Conservation (phyloP, 2,113 vertebrate species). For the Pimephales promelas region DNA sequence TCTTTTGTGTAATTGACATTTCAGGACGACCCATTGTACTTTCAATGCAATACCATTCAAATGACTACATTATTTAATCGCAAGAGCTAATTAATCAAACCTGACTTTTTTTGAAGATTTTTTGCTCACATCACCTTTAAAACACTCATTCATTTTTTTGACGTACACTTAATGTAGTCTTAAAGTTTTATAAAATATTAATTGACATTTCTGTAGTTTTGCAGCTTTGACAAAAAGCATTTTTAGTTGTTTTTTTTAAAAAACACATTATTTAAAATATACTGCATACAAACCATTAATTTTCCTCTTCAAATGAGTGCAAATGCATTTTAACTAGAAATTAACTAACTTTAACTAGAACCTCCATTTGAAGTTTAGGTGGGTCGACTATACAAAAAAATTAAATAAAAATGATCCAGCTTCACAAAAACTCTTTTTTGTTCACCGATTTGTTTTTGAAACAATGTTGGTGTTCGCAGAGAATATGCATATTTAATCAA, state of each 20-base stretch:
- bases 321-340: no score
- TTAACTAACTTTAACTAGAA: no score
- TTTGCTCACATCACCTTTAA: background rate
- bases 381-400: no score
- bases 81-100: background rate
- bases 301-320: no score
- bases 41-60: background rate
- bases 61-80: background rate
- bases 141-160: background rate
- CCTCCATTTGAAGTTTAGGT: no score
- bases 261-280: no score
- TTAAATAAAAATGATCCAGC: no score
- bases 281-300: no score
- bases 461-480: background rate
- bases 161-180: background rate
- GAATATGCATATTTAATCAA: background rate
- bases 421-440: no score
- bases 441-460: background rate
- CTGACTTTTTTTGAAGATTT: background rate
- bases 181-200: background rate
- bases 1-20: background rate
- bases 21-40: background rate
- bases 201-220: no score
- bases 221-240: no score
- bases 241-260: no score